Evolutionary conservation across 2,113 vertebrate species (phyloP), one percentile per base, ranked within the genome.

Genomic region (Podarcis cretensis): DNA sequence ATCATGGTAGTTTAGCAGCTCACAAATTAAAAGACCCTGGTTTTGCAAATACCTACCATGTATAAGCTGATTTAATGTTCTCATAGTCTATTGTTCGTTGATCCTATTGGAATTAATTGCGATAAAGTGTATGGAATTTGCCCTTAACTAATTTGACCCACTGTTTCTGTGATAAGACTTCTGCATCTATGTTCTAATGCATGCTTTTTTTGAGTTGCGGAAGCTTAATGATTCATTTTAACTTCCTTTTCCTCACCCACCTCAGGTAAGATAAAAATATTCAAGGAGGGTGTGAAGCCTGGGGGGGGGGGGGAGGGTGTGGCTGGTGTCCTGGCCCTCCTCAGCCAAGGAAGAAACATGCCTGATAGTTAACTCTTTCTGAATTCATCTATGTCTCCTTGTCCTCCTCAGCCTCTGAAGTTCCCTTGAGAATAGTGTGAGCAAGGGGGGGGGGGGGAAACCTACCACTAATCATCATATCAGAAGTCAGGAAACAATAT

Each of bases 81-180:
- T 71, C 87, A 74, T 25, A 89, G 75, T n/a, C 12, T 77, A 25
- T 30, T 74, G 8, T 18, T 68, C 66, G 82, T 88, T 0, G 0
- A 30, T 68, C 32, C 18, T 86, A 84, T 87, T 5, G 66, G 25
- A n/a, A 35, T 79, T 16, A 57, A 57, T 18, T 3, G 54, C 3
- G 21, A 16, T 66, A 35, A 68, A 37, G 35, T 14, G 13, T 2
- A 30, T 83, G 63, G 23, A 83, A 83, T 66, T 14, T 48, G 21
- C 23, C 40, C 40, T 77, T 77, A 40, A 77, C 30, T 25, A 79
- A 14, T 48, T 16, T 40, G 35, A 16, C 21, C 25, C 12, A 35
- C 37, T 66, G 4, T 68, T 83, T 83, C 12, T 68, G 25, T 16
- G 35, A 40, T 40, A 68, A 75, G 63, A 68, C 5, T 18, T 83